Evolutionary conservation across 2,797 vertebrate species (phyloP), one percentile per base, ranked within the genome.

Genomic region (Xiphorhynchus erythropygius): DNA sequence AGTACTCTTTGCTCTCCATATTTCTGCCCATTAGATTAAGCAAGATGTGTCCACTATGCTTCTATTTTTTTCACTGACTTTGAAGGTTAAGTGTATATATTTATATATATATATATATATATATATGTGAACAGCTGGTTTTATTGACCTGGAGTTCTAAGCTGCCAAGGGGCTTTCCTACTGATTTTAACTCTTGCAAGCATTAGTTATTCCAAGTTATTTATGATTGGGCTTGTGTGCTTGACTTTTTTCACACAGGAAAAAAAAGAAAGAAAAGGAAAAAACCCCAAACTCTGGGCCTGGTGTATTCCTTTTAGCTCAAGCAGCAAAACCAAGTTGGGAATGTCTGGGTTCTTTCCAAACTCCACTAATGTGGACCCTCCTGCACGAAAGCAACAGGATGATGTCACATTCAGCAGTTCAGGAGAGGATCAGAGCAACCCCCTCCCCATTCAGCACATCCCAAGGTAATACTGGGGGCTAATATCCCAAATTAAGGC

Each of bases 181-280:
- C n/a, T 60, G 67, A 56, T 90, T 91, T 86, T 88, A 92, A 84
- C 59, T 86, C 59, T 65, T 83, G 46, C 53, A 74, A 65, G 39
- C 10, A 10, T 59, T 25, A 49, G 37, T 75, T 75, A 65, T 81
- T 84, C 75, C 55, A 33, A 9, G 35, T 71, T 69, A 82, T 18
- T 90, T 37, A 56, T 57, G 21, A 5, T 33, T 84, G 52, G 32
- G 65, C 49, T 91, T 89, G 19, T 46, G 47, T 76, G 19, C 30
- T 78, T 75, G 55, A 42, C 3, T 77, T 49, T 65, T 75, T 76
- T 35, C 77, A 71, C 30, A 30, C 22, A 37, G 60, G 0, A 2
- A 2, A 9, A 32, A 9, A 2, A 9, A 13, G 18, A 25, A 47
- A 4, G 4, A 10, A 32, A n/a, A 5, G 11, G 6, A 22, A 18